Percentiles rank a stretch among this genome's conserved stretches.
These are phyloP conservation scores for Oasisia sp. DNA, from an alignment of 2,888 invertebrate species.

Conservation along the genomic window DNA sequence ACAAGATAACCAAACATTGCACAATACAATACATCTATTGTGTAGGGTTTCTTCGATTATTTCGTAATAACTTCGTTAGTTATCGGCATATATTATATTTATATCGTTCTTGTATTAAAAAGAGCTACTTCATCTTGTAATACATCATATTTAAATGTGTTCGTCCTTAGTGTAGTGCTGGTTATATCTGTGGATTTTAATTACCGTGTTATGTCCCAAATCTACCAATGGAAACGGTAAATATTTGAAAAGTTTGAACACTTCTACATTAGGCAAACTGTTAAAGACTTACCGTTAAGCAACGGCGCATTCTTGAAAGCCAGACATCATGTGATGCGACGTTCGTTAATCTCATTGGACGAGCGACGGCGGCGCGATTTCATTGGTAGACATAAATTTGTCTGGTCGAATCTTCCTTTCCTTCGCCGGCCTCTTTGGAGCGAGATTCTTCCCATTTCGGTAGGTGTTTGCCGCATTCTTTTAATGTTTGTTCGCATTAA, in stretches of 20 bases:
- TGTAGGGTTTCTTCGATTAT: background rate
- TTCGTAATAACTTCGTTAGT: constrained; percentile 6
- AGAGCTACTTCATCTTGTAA: background rate
- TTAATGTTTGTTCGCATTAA: constrained; percentile 8
- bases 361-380: background rate
- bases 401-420: constrained; percentile 17
- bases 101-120: background rate
- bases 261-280: background rate
- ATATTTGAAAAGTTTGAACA: background rate
- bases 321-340: background rate
- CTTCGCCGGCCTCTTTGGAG: constrained; percentile 17
- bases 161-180: background rate
- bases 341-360: background rate
- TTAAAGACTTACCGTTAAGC: background rate
- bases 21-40: background rate
- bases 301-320: background rate
- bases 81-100: background rate
- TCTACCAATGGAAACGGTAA: background rate
- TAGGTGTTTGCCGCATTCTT: background rate
- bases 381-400: constrained; percentile 3
- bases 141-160: background rate
- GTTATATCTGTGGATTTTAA: background rate
- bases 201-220: background rate
- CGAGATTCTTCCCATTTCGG: background rate
- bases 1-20: background rate